These are phyloP conservation scores for Sebastes reedi DNA, from an alignment of 2,797 vertebrate genomes.

Conservation along the genomic window DNA sequence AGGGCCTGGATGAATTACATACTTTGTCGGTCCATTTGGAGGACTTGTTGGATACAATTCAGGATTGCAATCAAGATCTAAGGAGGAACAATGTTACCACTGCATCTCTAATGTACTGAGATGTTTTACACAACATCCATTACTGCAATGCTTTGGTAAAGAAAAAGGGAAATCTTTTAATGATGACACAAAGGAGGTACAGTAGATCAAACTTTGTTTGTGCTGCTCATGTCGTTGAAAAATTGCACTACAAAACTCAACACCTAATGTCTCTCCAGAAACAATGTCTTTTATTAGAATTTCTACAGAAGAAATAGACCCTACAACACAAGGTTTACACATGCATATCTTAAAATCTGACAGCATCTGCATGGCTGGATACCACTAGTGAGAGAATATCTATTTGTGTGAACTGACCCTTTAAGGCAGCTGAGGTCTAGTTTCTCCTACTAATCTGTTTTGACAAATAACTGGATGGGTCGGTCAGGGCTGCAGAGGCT, in stretches of 20 bases:
- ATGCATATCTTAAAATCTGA: not conserved
- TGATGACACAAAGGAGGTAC: not conserved
- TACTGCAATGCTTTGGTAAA: not conserved
- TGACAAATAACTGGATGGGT: not conserved
- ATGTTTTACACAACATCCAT: not conserved
- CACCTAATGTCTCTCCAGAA: not conserved
- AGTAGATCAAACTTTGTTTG: not conserved
- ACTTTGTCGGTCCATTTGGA: not conserved
- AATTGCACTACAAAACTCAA: not conserved
- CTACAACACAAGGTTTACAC: not conserved
- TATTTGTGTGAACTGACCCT: not conserved
- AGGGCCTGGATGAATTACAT: not conserved
- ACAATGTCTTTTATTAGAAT: not conserved
- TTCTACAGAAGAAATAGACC: not conserved
- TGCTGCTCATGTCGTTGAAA: not conserved
- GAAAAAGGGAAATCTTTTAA: not conserved
- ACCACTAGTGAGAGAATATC: no score
- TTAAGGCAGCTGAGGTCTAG: not conserved
- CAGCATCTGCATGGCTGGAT: not conserved
- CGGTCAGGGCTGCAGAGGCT: not conserved
- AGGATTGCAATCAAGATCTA: not conserved
- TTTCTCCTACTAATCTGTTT: conserved; percentile 1
- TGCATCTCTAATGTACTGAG: not conserved
- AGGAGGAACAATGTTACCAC: not conserved
- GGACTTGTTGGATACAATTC: not conserved